Conservation (phyloP, 2,888 invertebrate species). For the Pyralis farinalis region DNA sequence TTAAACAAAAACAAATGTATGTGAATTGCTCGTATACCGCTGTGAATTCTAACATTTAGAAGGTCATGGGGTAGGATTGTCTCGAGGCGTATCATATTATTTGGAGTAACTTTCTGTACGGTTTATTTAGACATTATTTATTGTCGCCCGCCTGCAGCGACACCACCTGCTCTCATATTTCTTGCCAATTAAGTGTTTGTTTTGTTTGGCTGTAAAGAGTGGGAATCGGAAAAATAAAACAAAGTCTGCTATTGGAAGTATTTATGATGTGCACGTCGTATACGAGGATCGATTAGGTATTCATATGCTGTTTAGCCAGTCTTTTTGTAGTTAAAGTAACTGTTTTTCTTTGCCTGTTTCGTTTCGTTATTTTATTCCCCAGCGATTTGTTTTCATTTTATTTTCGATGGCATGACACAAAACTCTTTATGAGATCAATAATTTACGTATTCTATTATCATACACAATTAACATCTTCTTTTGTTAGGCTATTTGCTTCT, state of each 20-base stretch:
- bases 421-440: no score
- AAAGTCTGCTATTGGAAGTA: conserved; percentile 14
- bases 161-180: conserved; percentile 43
- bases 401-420: no score
- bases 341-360: no score
- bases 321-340: no score
- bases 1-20: conserved; percentile 30
- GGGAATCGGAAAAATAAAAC: conserved; percentile 29
- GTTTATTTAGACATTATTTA: conserved; percentile 44
- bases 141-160: conserved; percentile 24
- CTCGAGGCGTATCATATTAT: conserved; percentile 31
- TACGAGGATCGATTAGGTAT: no score
- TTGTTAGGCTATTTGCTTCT: no score
- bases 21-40: conserved; percentile 18
- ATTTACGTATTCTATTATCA: no score
- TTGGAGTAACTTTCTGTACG: conserved; percentile 34
- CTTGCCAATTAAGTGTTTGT: conserved; percentile 36
- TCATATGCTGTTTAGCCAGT: no score
- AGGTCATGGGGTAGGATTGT: conserved; percentile 12
- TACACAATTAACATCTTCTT: no score
- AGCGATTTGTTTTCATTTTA: no score
- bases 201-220: conserved; percentile 26
- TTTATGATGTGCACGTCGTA: no score
- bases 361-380: no score
- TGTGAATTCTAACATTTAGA: conserved; percentile 37